Conservation (phyloP, 2,888 invertebrate genomes). For the Pocota personata region DNA sequence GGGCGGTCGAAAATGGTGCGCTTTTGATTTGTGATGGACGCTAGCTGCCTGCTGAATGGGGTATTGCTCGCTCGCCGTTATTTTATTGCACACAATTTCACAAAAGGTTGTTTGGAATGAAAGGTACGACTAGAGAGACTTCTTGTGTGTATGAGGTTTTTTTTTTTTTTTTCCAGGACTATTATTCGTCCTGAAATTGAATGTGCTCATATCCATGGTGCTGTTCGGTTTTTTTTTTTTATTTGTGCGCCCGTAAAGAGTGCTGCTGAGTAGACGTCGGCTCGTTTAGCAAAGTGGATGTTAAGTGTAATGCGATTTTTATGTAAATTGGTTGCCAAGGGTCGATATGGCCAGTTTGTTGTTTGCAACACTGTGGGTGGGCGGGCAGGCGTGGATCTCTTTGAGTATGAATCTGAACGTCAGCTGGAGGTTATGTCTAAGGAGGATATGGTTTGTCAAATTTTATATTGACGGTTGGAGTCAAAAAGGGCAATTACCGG, state of each 20-base stretch:
- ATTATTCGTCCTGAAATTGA: slow-evolving; percentile 43
- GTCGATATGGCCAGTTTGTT: slow-evolving; percentile 69
- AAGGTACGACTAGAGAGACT: slow-evolving; percentile 13
- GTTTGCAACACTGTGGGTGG: slow-evolving; percentile 38
- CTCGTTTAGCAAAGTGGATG: slow-evolving; percentile 83
- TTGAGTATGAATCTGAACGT: slow-evolving; percentile 27
- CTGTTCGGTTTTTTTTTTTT: slow-evolving; percentile 4
- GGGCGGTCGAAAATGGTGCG: slow-evolving; percentile 41
- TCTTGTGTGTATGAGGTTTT: neutral
- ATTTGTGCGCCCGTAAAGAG: neutral
- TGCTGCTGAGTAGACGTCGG: slow-evolving; percentile 75
- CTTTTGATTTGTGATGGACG: slow-evolving; percentile 69
- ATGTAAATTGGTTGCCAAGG: slow-evolving; percentile 79
- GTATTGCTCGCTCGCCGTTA: neutral
- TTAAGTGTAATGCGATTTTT: slow-evolving; percentile 83
- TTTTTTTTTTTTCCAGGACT: slow-evolving; percentile 28
- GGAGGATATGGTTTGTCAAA: slow-evolving; percentile 65
- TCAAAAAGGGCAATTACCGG: slow-evolving; percentile 64
- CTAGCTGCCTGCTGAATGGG: neutral
- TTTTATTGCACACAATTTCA: slow-evolving; percentile 70
- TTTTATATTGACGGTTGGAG: slow-evolving; percentile 54
- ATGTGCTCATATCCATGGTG: slow-evolving; percentile 22
- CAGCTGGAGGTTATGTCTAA: slow-evolving; percentile 51
- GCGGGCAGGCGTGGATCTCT: neutral
- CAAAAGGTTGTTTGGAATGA: slow-evolving; percentile 54